Evolutionary conservation across 53 echinoderm and acorn worm species (phyloP), one percentile per base, ranked within the genome.

Genomic region (Crossaster papposus): DNA sequence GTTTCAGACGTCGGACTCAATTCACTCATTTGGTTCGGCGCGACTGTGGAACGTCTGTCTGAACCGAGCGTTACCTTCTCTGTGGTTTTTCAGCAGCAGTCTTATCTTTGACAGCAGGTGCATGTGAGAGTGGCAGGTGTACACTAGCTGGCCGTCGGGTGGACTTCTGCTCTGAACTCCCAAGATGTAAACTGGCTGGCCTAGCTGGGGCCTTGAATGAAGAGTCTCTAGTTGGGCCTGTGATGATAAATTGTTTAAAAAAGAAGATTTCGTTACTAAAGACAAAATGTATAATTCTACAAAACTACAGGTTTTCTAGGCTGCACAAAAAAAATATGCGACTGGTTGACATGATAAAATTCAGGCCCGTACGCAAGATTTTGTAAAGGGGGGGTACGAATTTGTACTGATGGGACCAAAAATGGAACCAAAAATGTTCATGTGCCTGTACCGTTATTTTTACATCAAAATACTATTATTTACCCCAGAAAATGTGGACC

Each of bases 91-190:
- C 63, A 34, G 79, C 51, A 79, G 89, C n/a, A 51, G 89, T 51
- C 33, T 70, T 79, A 51, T 79, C 72, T 54, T 65, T 70, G 51
- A 89, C 28, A 58, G 51, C 68, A 36, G 79, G 80, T 30, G 53
- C 76, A 34, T 87, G 87, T 24, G 87, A 75, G 20, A 87, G 87
- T 35, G 87, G 87, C n/a, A 87, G 63, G 63, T 87, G 87, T 36
- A 87, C 87, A 62, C 87, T 87, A 26, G 77, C 87, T 37, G 87
- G 87, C 62, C 87, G 31, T 6, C 35, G 75, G 76, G n/a, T n/a
- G 17, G 55, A 29, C 26, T 30, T 87, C 55, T 33, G 36, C 26
- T 44, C 53, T 4, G 76, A 14, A 14, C 28, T 55, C 31, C 38
- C 58, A 10, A 77, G 58, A 23, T 77, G 34, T 28, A 77, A 64